These are phyloP conservation scores for Morone saxatilis DNA, from an alignment of 2,113 vertebrate species.

Conservation along the genomic window DNA sequence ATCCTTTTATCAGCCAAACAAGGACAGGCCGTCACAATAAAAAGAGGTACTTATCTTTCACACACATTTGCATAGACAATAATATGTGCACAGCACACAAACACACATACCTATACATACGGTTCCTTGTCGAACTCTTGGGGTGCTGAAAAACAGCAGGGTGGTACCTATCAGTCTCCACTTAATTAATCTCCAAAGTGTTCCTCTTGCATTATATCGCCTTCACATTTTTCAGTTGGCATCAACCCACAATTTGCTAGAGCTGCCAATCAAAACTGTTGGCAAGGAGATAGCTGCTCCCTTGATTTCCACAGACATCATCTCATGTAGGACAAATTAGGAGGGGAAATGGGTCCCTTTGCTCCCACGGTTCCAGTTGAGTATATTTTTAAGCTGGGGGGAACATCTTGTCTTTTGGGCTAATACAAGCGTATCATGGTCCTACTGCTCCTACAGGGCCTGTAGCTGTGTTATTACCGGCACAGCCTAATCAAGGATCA, in stretches of 20 bases:
- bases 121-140: conserved; percentile 14
- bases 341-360: conserved; percentile 49
- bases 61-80: neutral
- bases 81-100: neutral
- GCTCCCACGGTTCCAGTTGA: conserved; percentile 31
- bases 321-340: conserved; percentile 62
- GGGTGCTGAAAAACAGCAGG: neutral
- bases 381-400: conserved; percentile 48
- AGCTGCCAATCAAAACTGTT: conserved; percentile 62
- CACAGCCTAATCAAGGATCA: conserved; percentile 28
- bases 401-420: conserved; percentile 43
- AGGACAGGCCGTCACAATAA: conserved; percentile 58
- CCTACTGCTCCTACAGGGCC: conserved; percentile 34
- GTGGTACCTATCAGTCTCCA: neutral
- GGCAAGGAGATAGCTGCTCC: conserved; percentile 53
- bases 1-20: conserved; percentile 68
- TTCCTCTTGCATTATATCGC: conserved; percentile 4
- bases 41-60: conserved; percentile 20
- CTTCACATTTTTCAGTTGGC: neutral
- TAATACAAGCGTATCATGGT: conserved; percentile 29
- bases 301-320: conserved; percentile 36
- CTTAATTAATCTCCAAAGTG: neutral
- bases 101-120: neutral
- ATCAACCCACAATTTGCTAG: conserved; percentile 24
- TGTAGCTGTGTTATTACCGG: conserved; percentile 24